A percentile compares a stretch with the other conserved stretches of the same genome.
phyloP scores from a whole-genome alignment of 2,888 invertebrate species.

The Ophion slaviceki region DNA sequence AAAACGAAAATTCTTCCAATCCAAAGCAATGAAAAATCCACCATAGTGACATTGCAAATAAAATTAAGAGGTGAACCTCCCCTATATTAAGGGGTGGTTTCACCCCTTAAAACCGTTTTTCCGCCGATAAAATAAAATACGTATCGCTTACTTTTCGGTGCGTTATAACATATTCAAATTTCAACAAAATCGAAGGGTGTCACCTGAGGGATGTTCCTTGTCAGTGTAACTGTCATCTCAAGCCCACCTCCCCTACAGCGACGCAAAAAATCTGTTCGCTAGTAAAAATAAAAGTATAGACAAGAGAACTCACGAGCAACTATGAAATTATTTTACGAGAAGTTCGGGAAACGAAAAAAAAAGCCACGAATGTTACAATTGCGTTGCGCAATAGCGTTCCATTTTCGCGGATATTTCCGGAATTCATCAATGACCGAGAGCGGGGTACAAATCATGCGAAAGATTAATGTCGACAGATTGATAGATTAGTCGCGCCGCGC shows the following conservation, averaged over 20 bases:
- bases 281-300: not conserved
- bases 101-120: no score
- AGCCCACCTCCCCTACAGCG: no score
- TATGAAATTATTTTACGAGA: not conserved
- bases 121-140: no score
- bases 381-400: not conserved
- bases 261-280: not conserved
- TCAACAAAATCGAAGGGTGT: no score
- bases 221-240: no score
- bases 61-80: not conserved
- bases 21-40: no score
- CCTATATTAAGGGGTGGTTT: not conserved
- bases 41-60: not conserved
- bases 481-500: constrained; percentile 18
- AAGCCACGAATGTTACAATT: not conserved
- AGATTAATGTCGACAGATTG: constrained; percentile 36
- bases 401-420: not conserved
- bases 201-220: no score
- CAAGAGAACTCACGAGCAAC: no score
- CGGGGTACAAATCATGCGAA: constrained; percentile 25
- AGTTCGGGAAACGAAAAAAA: not conserved
- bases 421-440: constrained; percentile 4
- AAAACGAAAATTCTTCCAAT: no score
- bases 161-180: no score
- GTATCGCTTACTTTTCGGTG: no score